phyloP scores from a whole-genome alignment of 2,113 vertebrate species.

The Reinhardtius hippoglossoides region DNA sequence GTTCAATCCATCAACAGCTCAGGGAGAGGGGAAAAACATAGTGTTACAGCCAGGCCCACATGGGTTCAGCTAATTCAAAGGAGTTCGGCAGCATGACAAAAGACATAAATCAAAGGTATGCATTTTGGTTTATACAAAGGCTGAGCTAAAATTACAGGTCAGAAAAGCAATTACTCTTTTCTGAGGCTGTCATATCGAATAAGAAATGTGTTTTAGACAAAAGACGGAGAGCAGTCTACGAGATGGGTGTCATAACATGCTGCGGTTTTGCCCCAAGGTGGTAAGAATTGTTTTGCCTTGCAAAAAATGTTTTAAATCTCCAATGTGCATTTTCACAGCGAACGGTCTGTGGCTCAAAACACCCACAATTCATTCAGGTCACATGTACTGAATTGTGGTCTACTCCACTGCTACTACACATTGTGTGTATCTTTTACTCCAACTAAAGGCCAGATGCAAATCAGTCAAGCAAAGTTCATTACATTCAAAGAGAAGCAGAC shows the following conservation, averaged over 20 bases:
- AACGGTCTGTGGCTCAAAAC: slow-evolving; percentile 14
- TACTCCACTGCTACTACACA: slow-evolving; percentile 2
- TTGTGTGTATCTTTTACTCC: background rate
- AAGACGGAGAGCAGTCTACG: slow-evolving; percentile 67
- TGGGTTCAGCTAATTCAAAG: slow-evolving; percentile 70
- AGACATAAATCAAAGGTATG: slow-evolving; percentile 75
- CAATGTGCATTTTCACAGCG: slow-evolving; percentile 65
- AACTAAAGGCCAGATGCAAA: slow-evolving; percentile 5
- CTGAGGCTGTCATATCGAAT: slow-evolving; percentile 79
- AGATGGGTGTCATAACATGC: slow-evolving; percentile 76
- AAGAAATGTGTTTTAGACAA: slow-evolving; percentile 78
- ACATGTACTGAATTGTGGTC: slow-evolving; percentile 36
- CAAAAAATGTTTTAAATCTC: slow-evolving; percentile 63
- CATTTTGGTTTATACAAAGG: slow-evolving; percentile 76
- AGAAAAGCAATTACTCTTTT: slow-evolving; percentile 83
- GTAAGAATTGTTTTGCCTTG: slow-evolving; percentile 70
- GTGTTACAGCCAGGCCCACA: slow-evolving; percentile 47
- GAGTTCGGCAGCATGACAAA: slow-evolving; percentile 72
- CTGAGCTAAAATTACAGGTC: slow-evolving; percentile 80
- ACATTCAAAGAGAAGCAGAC: slow-evolving; percentile 32
- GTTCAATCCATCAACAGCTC: slow-evolving; percentile 44
- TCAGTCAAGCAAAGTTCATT: background rate
- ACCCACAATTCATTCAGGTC: slow-evolving; percentile 52
- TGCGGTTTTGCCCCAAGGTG: slow-evolving; percentile 68
- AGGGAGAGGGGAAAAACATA: slow-evolving; percentile 32